These are phyloP conservation scores for Perodicticus potto DNA, from an alignment of 2,797 vertebrate species.

Conservation along the genomic window DNA sequence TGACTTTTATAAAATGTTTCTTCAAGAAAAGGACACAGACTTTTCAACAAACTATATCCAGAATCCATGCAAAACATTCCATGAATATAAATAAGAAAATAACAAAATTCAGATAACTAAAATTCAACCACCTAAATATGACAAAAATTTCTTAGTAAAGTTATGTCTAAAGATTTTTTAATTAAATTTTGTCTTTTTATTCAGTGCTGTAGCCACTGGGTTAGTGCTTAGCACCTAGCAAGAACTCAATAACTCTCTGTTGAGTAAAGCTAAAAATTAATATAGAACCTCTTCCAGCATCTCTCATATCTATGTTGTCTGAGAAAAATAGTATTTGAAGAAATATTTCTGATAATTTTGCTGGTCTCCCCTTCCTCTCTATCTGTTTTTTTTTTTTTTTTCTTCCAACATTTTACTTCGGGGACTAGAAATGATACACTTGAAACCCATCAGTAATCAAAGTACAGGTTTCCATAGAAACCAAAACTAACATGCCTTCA, in stretches of 20 bases:
- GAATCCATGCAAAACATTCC: background rate
- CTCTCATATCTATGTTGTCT: background rate
- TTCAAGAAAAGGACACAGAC: background rate
- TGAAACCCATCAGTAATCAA: slow-evolving; percentile 72
- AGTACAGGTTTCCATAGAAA: slow-evolving; percentile 73
- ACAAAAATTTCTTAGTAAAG: slow-evolving; percentile 21
- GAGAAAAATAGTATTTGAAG: background rate
- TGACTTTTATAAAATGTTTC: background rate
- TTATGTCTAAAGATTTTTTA: background rate
- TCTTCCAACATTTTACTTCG: background rate
- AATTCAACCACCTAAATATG: background rate
- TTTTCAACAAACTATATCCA: background rate
- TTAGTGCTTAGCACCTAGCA: background rate
- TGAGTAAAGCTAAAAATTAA: slow-evolving; percentile 52
- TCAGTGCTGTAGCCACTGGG: background rate
- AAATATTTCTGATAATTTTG: background rate
- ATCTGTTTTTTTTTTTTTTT: slow-evolving; percentile 1
- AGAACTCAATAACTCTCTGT: background rate
- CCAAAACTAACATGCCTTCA: slow-evolving; percentile 55
- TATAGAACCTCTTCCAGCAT: background rate
- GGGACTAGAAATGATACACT: slow-evolving; percentile 61
- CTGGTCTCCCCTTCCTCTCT: background rate
- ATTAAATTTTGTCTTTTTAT: slow-evolving; percentile 34
- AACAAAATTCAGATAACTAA: background rate
- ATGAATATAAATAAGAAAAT: slow-evolving; percentile 18